phyloP scores from a whole-genome alignment of 2,113 vertebrate species.

The Atlantisia rogersi region DNA sequence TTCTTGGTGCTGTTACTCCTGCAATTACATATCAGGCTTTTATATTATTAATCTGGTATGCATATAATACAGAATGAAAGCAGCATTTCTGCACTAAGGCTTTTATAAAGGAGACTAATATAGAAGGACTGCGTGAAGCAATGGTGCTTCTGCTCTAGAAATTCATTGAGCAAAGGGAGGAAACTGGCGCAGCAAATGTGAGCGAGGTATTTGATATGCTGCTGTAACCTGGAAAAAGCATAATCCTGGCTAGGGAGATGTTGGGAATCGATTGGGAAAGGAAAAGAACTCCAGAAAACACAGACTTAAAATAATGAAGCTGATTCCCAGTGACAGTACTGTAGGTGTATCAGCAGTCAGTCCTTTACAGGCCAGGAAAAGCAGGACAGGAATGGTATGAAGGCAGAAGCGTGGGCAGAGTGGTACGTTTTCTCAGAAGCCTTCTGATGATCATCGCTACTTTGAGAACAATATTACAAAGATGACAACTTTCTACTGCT shows the following conservation, averaged over 20 bases:
- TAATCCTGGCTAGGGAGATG: not conserved
- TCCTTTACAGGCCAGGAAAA: not conserved
- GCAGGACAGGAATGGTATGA: not conserved
- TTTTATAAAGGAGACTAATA: not conserved
- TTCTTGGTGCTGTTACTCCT: not conserved
- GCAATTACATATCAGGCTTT: not conserved
- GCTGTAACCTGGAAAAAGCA: not conserved
- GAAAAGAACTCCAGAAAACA: not conserved
- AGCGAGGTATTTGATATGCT: not conserved
- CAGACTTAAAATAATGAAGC: not conserved
- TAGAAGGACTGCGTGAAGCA: fast-evolving
- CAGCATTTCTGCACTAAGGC: not conserved
- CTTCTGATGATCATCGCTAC: not conserved
- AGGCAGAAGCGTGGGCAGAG: not conserved
- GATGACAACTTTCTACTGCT: not conserved
- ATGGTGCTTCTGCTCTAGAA: not conserved
- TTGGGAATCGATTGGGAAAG: not conserved
- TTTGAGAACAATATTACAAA: not conserved
- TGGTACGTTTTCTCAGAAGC: not conserved
- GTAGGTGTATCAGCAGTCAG: not conserved
- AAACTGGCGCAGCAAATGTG: not conserved
- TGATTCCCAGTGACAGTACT: not conserved
- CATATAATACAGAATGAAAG: not conserved
- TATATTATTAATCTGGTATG: not conserved
- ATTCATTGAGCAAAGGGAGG: not conserved